Evolutionary conservation across 2,888 invertebrate species (phyloP).

Genomic region (Antheraea yamamai): DNA sequence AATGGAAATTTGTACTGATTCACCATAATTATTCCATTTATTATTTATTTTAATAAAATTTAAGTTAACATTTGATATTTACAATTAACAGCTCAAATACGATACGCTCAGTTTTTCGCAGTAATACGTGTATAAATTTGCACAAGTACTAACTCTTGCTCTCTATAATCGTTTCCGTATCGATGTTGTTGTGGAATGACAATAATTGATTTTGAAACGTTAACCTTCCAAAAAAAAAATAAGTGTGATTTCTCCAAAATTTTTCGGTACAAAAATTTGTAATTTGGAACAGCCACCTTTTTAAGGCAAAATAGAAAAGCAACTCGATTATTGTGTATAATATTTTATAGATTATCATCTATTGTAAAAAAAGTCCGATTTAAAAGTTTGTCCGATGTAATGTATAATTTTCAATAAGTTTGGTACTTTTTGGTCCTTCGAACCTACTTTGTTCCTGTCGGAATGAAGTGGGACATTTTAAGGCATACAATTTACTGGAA

Average conservation of each 20-base stretch:
- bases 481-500: background rate
- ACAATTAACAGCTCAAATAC: background rate
- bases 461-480: background rate
- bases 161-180: slow-evolving; percentile 36
- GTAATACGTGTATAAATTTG: background rate
- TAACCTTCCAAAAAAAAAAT: slow-evolving; percentile 13
- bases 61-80: background rate
- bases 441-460: background rate
- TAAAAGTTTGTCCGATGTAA: slow-evolving; percentile 24
- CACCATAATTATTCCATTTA: too few relatives aligned
- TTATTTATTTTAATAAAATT: too few relatives aligned
- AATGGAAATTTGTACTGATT: too few relatives aligned
- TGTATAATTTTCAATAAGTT: background rate
- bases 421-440: background rate
- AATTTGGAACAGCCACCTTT: too few relatives aligned
- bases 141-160: background rate
- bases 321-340: background rate
- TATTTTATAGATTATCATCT: background rate
- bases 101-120: background rate
- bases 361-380: slow-evolving; percentile 27
- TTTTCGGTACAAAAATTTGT: background rate
- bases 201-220: slow-evolving; percentile 54
- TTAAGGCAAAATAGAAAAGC: background rate
- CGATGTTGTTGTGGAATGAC: slow-evolving; percentile 69
- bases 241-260: background rate